phyloP scores from a whole-genome alignment of 2,113 vertebrate species.

The Lamprologus sp. region DNA sequence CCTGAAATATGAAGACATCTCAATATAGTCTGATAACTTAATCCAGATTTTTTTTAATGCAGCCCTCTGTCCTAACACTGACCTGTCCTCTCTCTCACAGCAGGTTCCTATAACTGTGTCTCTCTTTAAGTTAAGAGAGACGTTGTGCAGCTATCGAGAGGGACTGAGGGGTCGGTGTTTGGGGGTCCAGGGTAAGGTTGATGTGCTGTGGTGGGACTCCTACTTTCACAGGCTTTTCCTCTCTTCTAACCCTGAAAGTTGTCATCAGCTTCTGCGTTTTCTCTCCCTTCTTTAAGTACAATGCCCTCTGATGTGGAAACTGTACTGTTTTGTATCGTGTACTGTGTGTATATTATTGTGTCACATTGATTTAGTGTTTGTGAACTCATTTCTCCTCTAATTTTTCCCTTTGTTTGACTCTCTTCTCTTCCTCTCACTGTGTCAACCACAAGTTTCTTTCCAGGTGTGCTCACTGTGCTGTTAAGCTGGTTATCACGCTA shows the following conservation, averaged over 20 bases:
- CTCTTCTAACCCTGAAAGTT: slow-evolving; percentile 70
- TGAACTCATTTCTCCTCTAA: slow-evolving; percentile 69
- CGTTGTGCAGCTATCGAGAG: slow-evolving; percentile 63
- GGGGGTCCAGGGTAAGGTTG: slow-evolving; percentile 96
- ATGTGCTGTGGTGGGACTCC: slow-evolving; percentile 84
- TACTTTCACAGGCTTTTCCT: slow-evolving; percentile 71
- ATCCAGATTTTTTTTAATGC: neutral
- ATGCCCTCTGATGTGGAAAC: slow-evolving; percentile 53
- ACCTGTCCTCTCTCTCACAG: slow-evolving; percentile 93
- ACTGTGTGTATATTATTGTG: slow-evolving; percentile 62
- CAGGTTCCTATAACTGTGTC: slow-evolving; percentile 93
- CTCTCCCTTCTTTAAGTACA: slow-evolving; percentile 43
- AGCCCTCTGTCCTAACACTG: slow-evolving; percentile 55
- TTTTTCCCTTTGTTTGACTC: slow-evolving; percentile 67
- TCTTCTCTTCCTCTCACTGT: slow-evolving; percentile 78
- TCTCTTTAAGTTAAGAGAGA: slow-evolving; percentile 91
- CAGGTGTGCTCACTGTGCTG: slow-evolving; percentile 82
- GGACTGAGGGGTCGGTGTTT: slow-evolving; percentile 75
- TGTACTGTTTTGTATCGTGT: slow-evolving; percentile 56
- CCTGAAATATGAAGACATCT: neutral
- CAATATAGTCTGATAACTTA: neutral
- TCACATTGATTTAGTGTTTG: slow-evolving; percentile 69
- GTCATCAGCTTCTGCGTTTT: slow-evolving; percentile 59
- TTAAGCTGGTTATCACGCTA: slow-evolving; percentile 67
- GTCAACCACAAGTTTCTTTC: slow-evolving; percentile 94